These are phyloP conservation scores for Gonocerus acuteangulatus DNA, from an alignment of 2,888 invertebrate genomes.

Conservation along the genomic window DNA sequence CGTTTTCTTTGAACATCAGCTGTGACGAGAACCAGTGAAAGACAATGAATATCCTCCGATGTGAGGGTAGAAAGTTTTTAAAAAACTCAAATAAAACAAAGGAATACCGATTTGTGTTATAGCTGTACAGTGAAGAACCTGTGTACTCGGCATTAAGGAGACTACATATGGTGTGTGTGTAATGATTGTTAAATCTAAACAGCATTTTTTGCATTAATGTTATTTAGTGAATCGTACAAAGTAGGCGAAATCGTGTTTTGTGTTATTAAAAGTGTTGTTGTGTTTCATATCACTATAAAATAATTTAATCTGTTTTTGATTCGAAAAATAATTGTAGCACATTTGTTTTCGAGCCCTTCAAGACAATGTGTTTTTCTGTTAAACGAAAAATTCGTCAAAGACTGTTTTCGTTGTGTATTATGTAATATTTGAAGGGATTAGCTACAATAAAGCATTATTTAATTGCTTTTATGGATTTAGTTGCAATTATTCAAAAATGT, in stretches of 20 bases:
- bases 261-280: conserved; percentile 33
- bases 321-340: conserved; percentile 5
- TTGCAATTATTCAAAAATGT: too few relatives aligned
- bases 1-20: conserved; percentile 14
- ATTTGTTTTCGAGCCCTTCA: background rate
- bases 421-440: too few relatives aligned
- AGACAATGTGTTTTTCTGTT: too few relatives aligned
- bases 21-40: conserved; percentile 17
- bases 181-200: conserved; percentile 19
- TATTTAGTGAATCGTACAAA: conserved; percentile 26
- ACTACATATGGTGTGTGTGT: conserved; percentile 22
- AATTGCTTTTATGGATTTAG: too few relatives aligned
- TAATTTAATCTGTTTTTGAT: background rate
- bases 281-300: conserved; percentile 27
- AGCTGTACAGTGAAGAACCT: conserved; percentile 10
- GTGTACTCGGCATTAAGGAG: conserved; percentile 3
- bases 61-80: conserved; percentile 8
- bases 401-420: too few relatives aligned
- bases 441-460: too few relatives aligned
- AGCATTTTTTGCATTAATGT: conserved; percentile 5
- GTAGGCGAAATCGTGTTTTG: conserved; percentile 34
- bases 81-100: background rate
- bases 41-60: background rate
- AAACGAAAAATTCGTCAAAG: too few relatives aligned
- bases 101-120: conserved; percentile 13